Evolutionary conservation across 2,113 vertebrate genomes (phyloP), one percentile per base, ranked within the genome.

Genomic region (Microtus oregoni): DNA sequence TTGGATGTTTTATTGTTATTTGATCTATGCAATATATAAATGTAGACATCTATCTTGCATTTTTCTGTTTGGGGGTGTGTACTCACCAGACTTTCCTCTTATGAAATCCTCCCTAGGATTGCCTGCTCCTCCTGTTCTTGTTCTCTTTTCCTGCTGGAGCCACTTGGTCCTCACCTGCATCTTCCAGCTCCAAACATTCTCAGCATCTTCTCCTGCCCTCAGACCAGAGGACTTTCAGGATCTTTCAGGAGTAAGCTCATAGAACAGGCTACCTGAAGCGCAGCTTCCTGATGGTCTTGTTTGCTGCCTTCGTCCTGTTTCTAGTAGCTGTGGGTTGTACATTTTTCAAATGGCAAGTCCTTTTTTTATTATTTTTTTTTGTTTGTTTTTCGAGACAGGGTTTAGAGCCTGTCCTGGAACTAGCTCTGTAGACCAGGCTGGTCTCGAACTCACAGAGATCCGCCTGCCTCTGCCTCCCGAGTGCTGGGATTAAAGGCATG

Each of bases 41-140:
- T 68, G 73, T 55, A 67, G n/a, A 68, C 76, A 28, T 7, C n/a
- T 17, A 35, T 41, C 35, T 90, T 89, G 50, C 10, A 30, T 50
- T 78, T 92, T 19, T 82, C 30, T 78, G 3, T 4, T 7, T 75
- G 3, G 24, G 0, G 28, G 72, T 50, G 50, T 20, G 85, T 68
- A 41, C 79, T 28, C 26, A n/a, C 65, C 26, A 38, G 19, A 2
- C 32, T 75, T 95, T 75, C 85, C 0, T 28, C 14, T 3, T 44
- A 14, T 61, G 8, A 52, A 10, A 63, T 9, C 2, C 0, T 73
- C 72, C 24, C 28, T 44, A 6, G 50, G 19, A 2, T 82, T 89
- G 17, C 50, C 0, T 26, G 35, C 5, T 0, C 83, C 13, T n/a
- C 0, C 26, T 9, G 1, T 5, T 26, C 24, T 58, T 3, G 7